Evolutionary conservation across 1,140 invertebrate species (phyloP), one percentile per base, ranked within the genome.

Genomic region (Drosophila nigromelanica): DNA sequence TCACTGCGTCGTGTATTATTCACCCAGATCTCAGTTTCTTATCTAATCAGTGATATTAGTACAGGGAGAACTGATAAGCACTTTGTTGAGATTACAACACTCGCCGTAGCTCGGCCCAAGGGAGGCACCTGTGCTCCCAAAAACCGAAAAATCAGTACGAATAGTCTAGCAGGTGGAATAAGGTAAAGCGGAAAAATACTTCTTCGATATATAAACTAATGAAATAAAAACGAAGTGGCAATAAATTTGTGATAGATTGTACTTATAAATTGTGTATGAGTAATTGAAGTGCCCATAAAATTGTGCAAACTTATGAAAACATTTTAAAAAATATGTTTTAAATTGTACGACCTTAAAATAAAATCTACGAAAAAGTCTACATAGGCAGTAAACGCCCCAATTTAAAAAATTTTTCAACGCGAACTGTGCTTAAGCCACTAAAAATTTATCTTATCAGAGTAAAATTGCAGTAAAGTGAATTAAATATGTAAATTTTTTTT

Each of bases 111-210:
- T 62, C 59, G 14, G 21, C 50, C 68, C 64, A 60, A 77, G 81
- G 52, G 75, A 76, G 82, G 82, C 82, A 73, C 68, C 50, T 64
- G 47, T 56, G 42, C 33, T 42, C 35, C 45, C 52, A 30, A 73
- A 63, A 51, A 68, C n/a, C 11, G 14, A 66, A 24, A 40, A 51
- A 21, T 78, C 76, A 86, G 82, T 86, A 70, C 72, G 79, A 87
- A 82, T 73, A 81, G 50, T 52, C 37, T 45, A 82, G 58, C 79
- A 76, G 78, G 82, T 89, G 75, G 66, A 86, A 78, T 45, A 82
- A 86, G 83, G 82, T 86, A 73, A 73, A 27, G 11, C 64, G 56
- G 55, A 61, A 55, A 68, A 50, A 10, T 7, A 40, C 0, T 5
- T n/a, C 37, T 27, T 14, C 52, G 37, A 7, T 42, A 27, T 27